A percentile compares a stretch with the other conserved stretches of the same genome.
These are phyloP conservation scores for Mesocentrotus franciscanus DNA, from an alignment of 53 echinoderm and acorn worm genomes.

Conservation along the genomic window DNA sequence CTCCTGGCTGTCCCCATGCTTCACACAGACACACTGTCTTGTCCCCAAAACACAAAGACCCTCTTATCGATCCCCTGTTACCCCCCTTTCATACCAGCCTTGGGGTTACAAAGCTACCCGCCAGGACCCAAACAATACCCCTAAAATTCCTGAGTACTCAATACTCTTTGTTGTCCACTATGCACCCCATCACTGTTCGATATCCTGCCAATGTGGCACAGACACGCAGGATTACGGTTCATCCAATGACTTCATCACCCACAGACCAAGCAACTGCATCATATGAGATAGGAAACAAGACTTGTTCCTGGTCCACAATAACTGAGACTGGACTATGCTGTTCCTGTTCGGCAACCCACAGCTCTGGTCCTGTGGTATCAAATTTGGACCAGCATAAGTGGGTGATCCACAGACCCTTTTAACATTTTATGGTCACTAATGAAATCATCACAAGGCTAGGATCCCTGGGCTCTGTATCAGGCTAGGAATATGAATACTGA, in stretches of 20 bases:
- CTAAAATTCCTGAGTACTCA: slow-evolving; percentile 32
- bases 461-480: too few relatives aligned
- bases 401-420: too few relatives aligned
- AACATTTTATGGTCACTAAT: too few relatives aligned
- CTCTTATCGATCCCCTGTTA: slow-evolving; percentile 54
- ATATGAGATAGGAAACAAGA: background rate
- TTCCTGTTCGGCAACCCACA: too few relatives aligned
- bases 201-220: background rate
- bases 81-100: slow-evolving; percentile 47
- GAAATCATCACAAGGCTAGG: too few relatives aligned
- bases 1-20: background rate
- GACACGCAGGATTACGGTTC: background rate
- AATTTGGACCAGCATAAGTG: too few relatives aligned
- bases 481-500: too few relatives aligned
- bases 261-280: background rate
- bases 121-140: slow-evolving; percentile 11
- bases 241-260: background rate
- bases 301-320: background rate
- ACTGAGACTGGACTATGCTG: too few relatives aligned
- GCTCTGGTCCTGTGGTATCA: too few relatives aligned
- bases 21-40: background rate
- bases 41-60: slow-evolving; percentile 59
- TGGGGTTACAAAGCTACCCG: slow-evolving; percentile 57
- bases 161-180: background rate
- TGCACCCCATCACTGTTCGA: background rate